These are phyloP conservation scores for Cassiopea xamachana DNA, from an alignment of 30 jellyfish, hydroid and myxozoan genomes.

Conservation along the genomic window DNA sequence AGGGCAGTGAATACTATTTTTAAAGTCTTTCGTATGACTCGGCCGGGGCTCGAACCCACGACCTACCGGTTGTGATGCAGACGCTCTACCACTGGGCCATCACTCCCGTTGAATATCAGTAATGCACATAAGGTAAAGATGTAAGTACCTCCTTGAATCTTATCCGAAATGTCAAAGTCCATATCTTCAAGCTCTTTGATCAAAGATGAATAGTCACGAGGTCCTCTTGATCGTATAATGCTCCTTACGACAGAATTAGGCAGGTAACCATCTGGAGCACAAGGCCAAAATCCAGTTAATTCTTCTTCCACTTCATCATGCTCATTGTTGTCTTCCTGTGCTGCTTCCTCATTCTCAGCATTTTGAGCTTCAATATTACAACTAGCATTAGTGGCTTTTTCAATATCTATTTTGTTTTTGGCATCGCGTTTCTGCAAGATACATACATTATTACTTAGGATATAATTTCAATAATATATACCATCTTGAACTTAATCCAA, in stretches of 20 bases:
- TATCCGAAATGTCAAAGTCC: neutral
- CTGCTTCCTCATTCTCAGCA: no score
- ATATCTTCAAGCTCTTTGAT: slow-evolving; percentile 41
- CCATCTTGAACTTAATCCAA: no score
- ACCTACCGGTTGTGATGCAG: no score
- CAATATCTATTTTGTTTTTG: neutral
- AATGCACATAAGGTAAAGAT: no score
- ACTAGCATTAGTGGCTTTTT: neutral
- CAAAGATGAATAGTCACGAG: slow-evolving; percentile 41
- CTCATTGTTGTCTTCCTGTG: neutral
- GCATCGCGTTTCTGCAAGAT: neutral
- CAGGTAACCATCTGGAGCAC: slow-evolving; percentile 94
- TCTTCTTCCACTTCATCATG: neutral
- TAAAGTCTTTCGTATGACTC: no score
- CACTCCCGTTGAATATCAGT: no score
- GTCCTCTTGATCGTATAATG: slow-evolving; percentile 46
- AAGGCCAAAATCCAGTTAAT: slow-evolving; percentile 73
- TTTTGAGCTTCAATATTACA: no score
- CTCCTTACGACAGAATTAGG: slow-evolving; percentile 88
- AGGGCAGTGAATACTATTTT: no score
- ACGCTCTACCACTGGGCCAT: no score
- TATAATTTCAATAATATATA: no score
- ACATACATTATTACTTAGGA: neutral
- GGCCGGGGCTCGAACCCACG: no score
- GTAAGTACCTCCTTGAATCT: slow-evolving; percentile 17